phyloP scores from a whole-genome alignment of 2,797 vertebrate species.

The Myoxocephalus aenaeus region DNA sequence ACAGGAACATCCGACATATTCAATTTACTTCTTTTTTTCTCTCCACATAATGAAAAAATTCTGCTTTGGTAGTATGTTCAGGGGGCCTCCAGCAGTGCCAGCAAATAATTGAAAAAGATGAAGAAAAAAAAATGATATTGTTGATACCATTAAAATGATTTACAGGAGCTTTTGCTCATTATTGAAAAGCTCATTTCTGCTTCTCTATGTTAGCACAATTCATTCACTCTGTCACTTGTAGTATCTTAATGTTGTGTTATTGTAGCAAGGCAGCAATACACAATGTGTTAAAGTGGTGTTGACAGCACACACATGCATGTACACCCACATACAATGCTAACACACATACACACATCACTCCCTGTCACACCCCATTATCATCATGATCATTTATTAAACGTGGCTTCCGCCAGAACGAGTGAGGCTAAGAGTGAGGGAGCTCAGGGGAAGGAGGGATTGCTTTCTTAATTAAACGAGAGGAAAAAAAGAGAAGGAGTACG shows the following conservation, averaged over 20 bases:
- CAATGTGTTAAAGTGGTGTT: conserved; percentile 49
- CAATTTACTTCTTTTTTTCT: neutral
- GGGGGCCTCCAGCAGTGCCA: neutral
- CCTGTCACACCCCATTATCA: conserved; percentile 67
- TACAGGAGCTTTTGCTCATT: neutral
- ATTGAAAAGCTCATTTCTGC: conserved; percentile 26
- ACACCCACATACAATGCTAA: conserved; percentile 20
- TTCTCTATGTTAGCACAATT: conserved; percentile 16
- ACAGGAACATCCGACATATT: neutral
- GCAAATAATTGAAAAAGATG: conserved; percentile 5
- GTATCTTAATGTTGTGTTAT: conserved; percentile 45
- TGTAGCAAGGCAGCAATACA: conserved; percentile 9
- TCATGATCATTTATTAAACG: conserved; percentile 82
- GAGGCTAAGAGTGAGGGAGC: conserved; percentile 65
- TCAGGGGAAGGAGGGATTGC: conserved; percentile 78
- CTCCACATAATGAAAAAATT: conserved; percentile 9
- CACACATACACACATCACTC: conserved; percentile 40
- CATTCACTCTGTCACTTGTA: conserved; percentile 38
- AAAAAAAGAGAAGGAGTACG: conserved; percentile 65
- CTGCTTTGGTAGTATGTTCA: neutral
- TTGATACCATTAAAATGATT: conserved; percentile 10
- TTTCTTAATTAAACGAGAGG: conserved; percentile 82
- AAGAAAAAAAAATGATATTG: neutral
- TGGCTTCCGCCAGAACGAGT: conserved; percentile 67
- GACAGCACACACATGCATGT: conserved; percentile 47